Evolutionary conservation across 2,888 invertebrate species (phyloP).

Genomic region (Phaonia tiefii): DNA sequence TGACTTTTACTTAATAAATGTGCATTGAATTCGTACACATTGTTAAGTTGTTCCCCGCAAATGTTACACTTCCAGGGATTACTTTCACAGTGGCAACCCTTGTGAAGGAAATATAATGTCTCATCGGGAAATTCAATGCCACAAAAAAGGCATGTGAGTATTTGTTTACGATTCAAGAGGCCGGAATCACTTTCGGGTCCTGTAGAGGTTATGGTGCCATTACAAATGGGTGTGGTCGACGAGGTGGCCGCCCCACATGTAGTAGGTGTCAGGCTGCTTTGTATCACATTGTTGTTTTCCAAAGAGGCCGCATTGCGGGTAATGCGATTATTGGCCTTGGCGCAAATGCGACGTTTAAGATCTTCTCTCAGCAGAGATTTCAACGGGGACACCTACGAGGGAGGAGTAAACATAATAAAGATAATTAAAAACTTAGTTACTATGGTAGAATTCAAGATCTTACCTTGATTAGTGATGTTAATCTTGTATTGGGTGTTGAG

Average conservation of each 20-base stretch:
- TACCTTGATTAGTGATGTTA: constrained; percentile 90
- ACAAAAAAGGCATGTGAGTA: constrained; percentile 93
- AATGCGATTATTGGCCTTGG: constrained; percentile 84
- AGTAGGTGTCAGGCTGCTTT: constrained; percentile 68
- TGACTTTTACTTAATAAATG: constrained; percentile 96
- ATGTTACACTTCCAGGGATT: constrained; percentile 99
- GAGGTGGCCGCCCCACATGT: constrained; percentile 63
- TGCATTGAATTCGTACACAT: constrained; percentile 98
- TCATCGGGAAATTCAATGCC: constrained; percentile 97
- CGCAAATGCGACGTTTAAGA: constrained; percentile 89
- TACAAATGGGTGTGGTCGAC: constrained; percentile 81
- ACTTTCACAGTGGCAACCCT: constrained; percentile 97
- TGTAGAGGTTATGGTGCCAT: constrained; percentile 87
- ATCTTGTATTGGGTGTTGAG: constrained; percentile 84
- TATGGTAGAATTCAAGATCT: not conserved
- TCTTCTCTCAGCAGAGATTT: constrained; percentile 92
- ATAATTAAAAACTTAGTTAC: not conserved
- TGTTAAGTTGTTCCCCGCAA: constrained; percentile 96
- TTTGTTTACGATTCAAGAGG: constrained; percentile 80
- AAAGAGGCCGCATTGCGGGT: constrained; percentile 77
- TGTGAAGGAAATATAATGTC: constrained; percentile 97
- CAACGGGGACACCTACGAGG: constrained; percentile 86
- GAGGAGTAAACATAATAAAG: constrained; percentile 9
- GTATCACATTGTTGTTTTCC: constrained; percentile 79
- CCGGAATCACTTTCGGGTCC: constrained; percentile 83